Evolutionary conservation across 2,888 invertebrate species (phyloP), one percentile per base, ranked within the genome.

Genomic region (Acanthopleura granulata): DNA sequence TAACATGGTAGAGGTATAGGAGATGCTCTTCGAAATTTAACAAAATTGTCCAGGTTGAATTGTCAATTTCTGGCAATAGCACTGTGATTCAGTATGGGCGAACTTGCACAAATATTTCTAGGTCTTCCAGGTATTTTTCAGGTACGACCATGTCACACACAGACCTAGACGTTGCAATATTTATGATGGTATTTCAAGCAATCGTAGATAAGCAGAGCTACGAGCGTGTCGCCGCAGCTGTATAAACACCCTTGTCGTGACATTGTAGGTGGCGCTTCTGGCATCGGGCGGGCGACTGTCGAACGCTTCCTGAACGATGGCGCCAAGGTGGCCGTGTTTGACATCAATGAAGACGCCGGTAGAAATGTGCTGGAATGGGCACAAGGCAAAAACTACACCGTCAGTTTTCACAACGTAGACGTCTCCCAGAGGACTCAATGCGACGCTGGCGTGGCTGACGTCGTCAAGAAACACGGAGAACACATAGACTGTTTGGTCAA

Each of bases 401-500:
- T 66, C 6, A 22, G 22, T 15, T 66, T 27, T 25, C 25, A 66
- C 66, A 66, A 27, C 15, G 66, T 66, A 3, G 66, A 66, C 25
- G 66, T 66, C 27, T 27, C 25, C 66, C 27, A 66, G 22, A 66
- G 25, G 29, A 27, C 22, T 1, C 27, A 66, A 14, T 66, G 66
- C 25, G 66, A 66, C 22, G 25, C 27, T 16, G 66, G 25, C 22
- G 29, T 27, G 22, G 66, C 66, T 16, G 29, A 66, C 22, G 22
- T 66, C 29, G 66, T 27, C 18, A 27, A 22, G 29, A 27, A 66
- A 66, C 29, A 66, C 66, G 66, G 66, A 66, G 72, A 61, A 57
- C n/a, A 22, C 9, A 73, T 76, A 25, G 25, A 73, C 29, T 49
- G 49, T n/a, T 49, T 76, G 70, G 71, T 76, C 22, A 76, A 76